These are phyloP conservation scores for Alcedo quadribrachys DNA, from an alignment of 2,797 vertebrate species.

Conservation along the genomic window DNA sequence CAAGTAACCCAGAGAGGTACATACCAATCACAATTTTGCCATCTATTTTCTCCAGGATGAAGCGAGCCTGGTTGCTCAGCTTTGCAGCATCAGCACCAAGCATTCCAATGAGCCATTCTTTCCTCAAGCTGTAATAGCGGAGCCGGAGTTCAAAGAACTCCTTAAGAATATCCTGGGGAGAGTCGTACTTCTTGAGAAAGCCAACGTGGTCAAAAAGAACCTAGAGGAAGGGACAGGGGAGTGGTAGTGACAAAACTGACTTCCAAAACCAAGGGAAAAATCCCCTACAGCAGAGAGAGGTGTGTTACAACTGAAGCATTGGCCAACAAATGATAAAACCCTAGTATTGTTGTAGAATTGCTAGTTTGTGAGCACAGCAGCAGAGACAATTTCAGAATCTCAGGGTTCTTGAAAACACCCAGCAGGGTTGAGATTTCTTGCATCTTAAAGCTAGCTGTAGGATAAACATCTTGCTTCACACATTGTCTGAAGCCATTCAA, in stretches of 20 bases:
- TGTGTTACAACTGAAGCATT: not conserved
- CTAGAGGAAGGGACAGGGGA: constrained; percentile 66
- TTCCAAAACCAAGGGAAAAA: not conserved
- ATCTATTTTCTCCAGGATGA: constrained; percentile 98
- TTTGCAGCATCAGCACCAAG: constrained; percentile 89
- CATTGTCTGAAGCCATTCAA: not conserved
- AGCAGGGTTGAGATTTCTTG: not conserved
- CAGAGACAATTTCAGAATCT: not conserved
- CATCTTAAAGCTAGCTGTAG: not conserved
- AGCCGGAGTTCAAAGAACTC: constrained; percentile 93
- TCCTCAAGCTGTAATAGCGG: constrained; percentile 92
- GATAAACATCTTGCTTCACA: not conserved
- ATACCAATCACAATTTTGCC: constrained; percentile 93
- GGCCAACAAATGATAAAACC: not conserved
- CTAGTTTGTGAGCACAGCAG: not conserved
- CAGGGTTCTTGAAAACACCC: not conserved
- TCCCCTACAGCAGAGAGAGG: not conserved
- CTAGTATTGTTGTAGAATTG: not conserved
- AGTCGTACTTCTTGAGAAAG: constrained; percentile 93
- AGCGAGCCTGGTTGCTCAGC: constrained; percentile 95
- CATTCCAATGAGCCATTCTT: constrained; percentile 95
- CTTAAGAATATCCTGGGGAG: constrained; percentile 87
- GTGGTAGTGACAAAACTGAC: not conserved
- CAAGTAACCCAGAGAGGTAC: not conserved
- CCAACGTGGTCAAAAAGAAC: constrained; percentile 96